These are phyloP conservation scores for Agriopis leucophaearia DNA, from an alignment of 2,888 invertebrate species.

Conservation along the genomic window DNA sequence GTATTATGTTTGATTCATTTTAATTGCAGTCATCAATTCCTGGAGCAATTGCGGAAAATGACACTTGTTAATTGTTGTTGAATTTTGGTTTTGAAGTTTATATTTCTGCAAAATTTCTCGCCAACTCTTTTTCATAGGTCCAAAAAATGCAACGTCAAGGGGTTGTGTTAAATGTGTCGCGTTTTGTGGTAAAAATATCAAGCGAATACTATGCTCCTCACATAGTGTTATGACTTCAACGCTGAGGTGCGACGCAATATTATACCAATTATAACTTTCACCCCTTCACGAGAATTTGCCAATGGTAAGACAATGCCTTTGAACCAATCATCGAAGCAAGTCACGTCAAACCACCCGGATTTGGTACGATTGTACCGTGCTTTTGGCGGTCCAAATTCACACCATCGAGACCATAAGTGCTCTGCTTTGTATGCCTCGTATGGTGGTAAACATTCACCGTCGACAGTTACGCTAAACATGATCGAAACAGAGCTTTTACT, in stretches of 20 bases:
- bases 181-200: background rate
- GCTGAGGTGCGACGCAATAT: background rate
- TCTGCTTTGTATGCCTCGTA: background rate
- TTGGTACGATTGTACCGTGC: background rate
- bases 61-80: no score
- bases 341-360: background rate
- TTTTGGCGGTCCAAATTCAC: background rate
- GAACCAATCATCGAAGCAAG: background rate
- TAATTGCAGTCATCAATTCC: no score
- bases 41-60: no score
- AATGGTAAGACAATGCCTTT: background rate
- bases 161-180: background rate
- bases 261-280: background rate
- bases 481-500: background rate
- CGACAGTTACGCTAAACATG: no score
- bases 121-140: no score
- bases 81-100: no score
- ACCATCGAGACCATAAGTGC: background rate
- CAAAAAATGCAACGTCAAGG: background rate
- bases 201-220: background rate
- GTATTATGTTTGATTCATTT: no score
- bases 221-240: background rate
- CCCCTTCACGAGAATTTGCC: background rate
- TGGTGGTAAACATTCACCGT: background rate
- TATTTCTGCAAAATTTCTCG: no score